Conservation (phyloP, 1,140 invertebrate species). For the Lasioglossum baleicum region DNA sequence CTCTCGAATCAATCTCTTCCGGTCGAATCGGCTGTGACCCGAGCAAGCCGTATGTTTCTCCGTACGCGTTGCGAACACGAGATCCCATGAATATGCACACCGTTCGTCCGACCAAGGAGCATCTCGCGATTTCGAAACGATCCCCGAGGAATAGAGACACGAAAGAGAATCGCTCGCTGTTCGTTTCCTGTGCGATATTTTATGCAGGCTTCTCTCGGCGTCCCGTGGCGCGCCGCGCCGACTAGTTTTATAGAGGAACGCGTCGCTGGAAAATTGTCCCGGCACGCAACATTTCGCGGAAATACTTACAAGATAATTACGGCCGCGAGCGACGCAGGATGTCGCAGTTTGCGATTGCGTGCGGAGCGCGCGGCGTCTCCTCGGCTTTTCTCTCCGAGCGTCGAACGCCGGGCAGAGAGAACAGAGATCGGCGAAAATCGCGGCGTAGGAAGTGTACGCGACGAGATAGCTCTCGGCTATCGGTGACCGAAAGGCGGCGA, state of each 20-base stretch:
- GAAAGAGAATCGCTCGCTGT: too few relatives aligned
- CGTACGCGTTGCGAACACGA: too few relatives aligned
- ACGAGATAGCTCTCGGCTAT: conserved; percentile 30
- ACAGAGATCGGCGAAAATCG: background rate
- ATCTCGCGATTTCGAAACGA: too few relatives aligned
- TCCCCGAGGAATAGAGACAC: too few relatives aligned
- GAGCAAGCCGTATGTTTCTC: too few relatives aligned
- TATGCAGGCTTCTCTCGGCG: background rate
- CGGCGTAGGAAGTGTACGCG: background rate
- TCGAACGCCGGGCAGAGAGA: background rate
- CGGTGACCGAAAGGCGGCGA: conserved; percentile 64
- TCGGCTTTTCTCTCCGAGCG: background rate
- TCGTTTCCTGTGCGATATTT: background rate
- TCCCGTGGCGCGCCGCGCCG: background rate
- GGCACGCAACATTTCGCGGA: conserved; percentile 55
- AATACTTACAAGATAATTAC: conserved; percentile 53
- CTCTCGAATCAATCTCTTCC: too few relatives aligned
- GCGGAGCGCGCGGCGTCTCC: background rate
- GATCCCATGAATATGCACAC: too few relatives aligned
- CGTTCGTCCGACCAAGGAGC: too few relatives aligned
- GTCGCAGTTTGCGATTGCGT: conserved; percentile 59
- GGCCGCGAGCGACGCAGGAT: conserved; percentile 50
- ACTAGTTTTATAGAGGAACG: conserved; percentile 12
- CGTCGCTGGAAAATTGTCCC: conserved; percentile 41
- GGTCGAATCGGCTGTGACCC: too few relatives aligned